Base-by-base conservation (phyloP, 1,140 invertebrate genomes). In the Lepidostoma basale region DNA sequence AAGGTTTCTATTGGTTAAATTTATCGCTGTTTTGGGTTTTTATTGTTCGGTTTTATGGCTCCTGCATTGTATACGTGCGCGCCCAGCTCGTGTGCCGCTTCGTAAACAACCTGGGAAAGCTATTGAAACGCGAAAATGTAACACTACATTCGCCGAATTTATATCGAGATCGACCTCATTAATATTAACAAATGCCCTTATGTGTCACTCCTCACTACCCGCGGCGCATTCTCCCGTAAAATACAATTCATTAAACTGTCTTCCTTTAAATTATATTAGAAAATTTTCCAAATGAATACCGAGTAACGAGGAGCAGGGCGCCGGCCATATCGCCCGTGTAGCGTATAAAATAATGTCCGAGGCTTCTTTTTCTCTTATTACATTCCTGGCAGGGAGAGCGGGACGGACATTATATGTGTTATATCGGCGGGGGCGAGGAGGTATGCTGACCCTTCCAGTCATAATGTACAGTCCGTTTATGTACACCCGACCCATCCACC, bases 21-120 rank as follows among this genome's bases (percentile, higher is more conserved):
- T 83, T 83, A 83, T 83, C 79, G 78, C 79, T 83, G 82, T 83
- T 83, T 83, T 83, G 80, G 82, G 82, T 82, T 83, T 83, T 83
- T 83, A 83, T 83, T 83, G 82, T 83, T 83, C 78, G 79, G 78
- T 81, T 83, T 83, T 83, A 83, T 78, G 77, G 78, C 79, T 77
- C 80, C 76, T 74, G 76, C 70, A 79, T 77, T 79, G 74, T 79
- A 82, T 83, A 83, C 82, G 69, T 70, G 56, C 28, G 77, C 75
- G n/a, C 26, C 28, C 62, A 42, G 39, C 66, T 39, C 56, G 65
- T 60, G 77, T 75, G 56, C 28, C 65, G 65, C 59, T 69, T 42
- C 67, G 66, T 67, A 72, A 72, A 72, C 67, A 72, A 72, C 69
- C 69, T 72, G 69, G 59, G 30, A 67, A 67, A 70, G 54, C 63